Evolutionary conservation across 2,888 invertebrate species (phyloP).

Genomic region (Antitype chi): DNA sequence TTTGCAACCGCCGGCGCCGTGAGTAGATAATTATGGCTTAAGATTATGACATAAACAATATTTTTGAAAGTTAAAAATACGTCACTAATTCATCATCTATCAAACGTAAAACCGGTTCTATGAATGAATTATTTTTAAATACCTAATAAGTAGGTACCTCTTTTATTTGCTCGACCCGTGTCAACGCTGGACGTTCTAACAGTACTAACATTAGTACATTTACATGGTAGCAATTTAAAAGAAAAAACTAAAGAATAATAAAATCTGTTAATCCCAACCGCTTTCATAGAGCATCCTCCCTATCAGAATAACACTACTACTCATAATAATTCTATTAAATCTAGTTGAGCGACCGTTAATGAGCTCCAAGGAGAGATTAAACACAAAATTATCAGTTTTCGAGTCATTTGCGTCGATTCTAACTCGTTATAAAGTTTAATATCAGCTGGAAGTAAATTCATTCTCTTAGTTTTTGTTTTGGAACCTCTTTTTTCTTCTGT

Average conservation of each 20-base stretch:
- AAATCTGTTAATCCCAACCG: background rate
- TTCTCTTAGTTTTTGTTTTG: slow-evolving; percentile 34
- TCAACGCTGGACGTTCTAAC: background rate
- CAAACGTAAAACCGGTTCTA: background rate
- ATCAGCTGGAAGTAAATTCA: slow-evolving; percentile 50
- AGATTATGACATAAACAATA: background rate
- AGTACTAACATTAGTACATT: background rate
- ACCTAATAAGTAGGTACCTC: background rate
- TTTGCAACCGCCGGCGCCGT: background rate
- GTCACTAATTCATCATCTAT: background rate
- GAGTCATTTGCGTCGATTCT: slow-evolving; percentile 62
- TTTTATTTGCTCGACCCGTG: background rate
- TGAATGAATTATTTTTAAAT: background rate
- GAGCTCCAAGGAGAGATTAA: slow-evolving; percentile 65
- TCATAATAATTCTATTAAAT: slow-evolving; percentile 69
- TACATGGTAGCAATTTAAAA: background rate
- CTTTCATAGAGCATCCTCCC: background rate
- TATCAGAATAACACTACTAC: slow-evolving; percentile 60
- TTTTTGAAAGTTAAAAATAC: background rate
- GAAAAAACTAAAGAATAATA: background rate
- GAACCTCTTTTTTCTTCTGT: background rate
- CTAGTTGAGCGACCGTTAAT: slow-evolving; percentile 59
- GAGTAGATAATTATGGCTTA: background rate
- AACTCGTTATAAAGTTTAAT: slow-evolving; percentile 68
- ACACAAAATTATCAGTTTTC: slow-evolving; percentile 67